phyloP scores from a whole-genome alignment of 2,797 vertebrate species.

The Ibycter americanus region DNA sequence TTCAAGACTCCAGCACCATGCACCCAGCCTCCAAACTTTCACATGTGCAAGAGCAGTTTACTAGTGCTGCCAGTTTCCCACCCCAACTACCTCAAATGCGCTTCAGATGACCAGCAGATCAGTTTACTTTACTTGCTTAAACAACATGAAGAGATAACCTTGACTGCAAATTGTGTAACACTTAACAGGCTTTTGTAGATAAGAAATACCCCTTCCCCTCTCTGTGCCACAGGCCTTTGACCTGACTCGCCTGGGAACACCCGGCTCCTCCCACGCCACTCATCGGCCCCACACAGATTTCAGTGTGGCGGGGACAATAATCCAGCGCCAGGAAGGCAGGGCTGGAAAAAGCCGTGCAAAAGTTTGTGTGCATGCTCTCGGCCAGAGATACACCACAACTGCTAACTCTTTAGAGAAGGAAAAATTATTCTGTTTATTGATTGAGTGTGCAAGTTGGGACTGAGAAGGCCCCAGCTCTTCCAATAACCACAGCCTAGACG shows the following conservation, averaged over 20 bases:
- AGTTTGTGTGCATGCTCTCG: background rate
- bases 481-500: background rate
- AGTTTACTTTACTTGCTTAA: slow-evolving; percentile 37
- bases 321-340: background rate
- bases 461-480: rapidly evolving
- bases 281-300: rapidly evolving
- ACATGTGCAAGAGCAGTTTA: background rate
- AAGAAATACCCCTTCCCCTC: background rate
- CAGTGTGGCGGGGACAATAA: rapidly evolving
- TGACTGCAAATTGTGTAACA: background rate
- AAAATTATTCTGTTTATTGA: background rate
- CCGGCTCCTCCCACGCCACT: rapidly evolving
- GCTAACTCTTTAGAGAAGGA: background rate
- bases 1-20: background rate
- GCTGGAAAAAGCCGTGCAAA: background rate
- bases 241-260: background rate
- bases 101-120: background rate
- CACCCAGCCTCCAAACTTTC: background rate
- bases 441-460: background rate
- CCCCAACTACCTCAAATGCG: background rate
- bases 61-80: background rate
- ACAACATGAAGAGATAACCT: slow-evolving; percentile 25
- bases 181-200: background rate
- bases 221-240: background rate
- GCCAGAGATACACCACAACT: background rate